Evolutionary conservation across 2,797 vertebrate species (phyloP).

Genomic region (Eupleurogrammus muticus): DNA sequence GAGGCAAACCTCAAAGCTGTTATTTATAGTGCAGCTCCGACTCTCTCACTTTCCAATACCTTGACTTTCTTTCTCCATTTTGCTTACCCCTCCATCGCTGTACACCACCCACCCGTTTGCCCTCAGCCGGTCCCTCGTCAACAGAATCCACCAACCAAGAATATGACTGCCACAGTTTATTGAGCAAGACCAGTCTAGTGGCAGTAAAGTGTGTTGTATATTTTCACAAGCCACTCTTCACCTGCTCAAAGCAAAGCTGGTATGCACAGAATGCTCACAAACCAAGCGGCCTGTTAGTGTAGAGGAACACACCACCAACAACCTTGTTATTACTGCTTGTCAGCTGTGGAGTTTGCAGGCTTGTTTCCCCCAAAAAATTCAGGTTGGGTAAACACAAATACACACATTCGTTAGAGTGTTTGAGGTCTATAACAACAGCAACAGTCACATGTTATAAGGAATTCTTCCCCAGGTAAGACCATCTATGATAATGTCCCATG

Average conservation of each 20-base stretch:
- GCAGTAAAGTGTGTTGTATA: conserved; percentile 42
- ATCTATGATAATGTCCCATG: conserved; percentile 45
- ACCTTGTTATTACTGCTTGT: conserved; percentile 61
- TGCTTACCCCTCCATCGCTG: conserved; percentile 3
- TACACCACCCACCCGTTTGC: conserved; percentile 25
- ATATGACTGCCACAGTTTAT: conserved; percentile 43
- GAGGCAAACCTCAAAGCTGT: conserved; percentile 71
- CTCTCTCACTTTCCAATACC: conserved; percentile 44
- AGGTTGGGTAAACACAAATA: conserved; percentile 50
- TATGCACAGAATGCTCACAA: conserved; percentile 38
- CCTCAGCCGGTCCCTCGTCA: conserved; percentile 18
- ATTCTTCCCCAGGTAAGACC: conserved; percentile 50
- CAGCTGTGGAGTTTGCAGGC: conserved; percentile 66
- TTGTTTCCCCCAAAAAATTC: conserved; percentile 43
- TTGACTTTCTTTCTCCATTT: conserved; percentile 47
- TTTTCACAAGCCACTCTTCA: conserved; percentile 44
- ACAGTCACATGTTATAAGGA: conserved; percentile 26
- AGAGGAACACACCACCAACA: conserved; percentile 31
- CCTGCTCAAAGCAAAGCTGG: conserved; percentile 46
- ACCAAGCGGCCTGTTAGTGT: conserved; percentile 23
- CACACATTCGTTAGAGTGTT: conserved; percentile 31
- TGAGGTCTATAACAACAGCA: conserved; percentile 37
- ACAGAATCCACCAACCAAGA: conserved; percentile 31
- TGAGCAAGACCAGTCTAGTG: conserved; percentile 39
- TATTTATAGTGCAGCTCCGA: conserved; percentile 66